phyloP scores from a whole-genome alignment of 2,888 invertebrate genomes.

The Polylopha cassiicola region DNA sequence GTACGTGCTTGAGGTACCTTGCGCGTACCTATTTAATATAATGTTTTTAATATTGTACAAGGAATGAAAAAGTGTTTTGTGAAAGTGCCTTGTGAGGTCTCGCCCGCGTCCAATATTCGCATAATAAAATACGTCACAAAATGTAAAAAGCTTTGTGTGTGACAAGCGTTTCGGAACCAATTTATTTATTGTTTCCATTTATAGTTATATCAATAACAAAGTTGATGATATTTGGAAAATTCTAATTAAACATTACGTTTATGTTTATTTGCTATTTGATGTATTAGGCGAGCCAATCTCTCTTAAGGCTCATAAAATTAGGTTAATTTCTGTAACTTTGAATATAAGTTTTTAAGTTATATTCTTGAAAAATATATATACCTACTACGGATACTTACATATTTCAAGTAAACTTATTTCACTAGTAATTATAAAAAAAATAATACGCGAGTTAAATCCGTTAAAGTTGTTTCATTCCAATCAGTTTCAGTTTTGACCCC shows the following conservation, averaged over 20 bases:
- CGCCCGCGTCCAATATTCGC: slow-evolving; percentile 6
- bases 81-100: slow-evolving; percentile 8
- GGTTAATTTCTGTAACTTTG: too few relatives aligned
- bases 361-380: background rate
- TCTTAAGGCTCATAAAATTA: too few relatives aligned
- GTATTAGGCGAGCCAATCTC: too few relatives aligned
- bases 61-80: slow-evolving; percentile 8
- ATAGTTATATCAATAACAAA: too few relatives aligned
- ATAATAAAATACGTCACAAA: slow-evolving; percentile 16
- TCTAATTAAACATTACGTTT: too few relatives aligned
- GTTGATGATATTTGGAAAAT: too few relatives aligned
- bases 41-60: slow-evolving; percentile 13
- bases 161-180: slow-evolving; percentile 7
- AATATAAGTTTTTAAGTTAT: too few relatives aligned
- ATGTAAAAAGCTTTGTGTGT: too few relatives aligned
- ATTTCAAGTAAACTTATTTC: slow-evolving; percentile 6
- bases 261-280: too few relatives aligned
- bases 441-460: too few relatives aligned
- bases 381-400: background rate
- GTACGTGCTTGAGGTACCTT: too few relatives aligned
- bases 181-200: slow-evolving; percentile 20
- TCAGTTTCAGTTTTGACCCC: slow-evolving; percentile 20
- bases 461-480: slow-evolving; percentile 15
- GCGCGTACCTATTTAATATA: background rate
- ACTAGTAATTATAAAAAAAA: too few relatives aligned